Conservation (phyloP, 1,140 invertebrate genomes). For the Caenorhabditis tropicalis region DNA sequence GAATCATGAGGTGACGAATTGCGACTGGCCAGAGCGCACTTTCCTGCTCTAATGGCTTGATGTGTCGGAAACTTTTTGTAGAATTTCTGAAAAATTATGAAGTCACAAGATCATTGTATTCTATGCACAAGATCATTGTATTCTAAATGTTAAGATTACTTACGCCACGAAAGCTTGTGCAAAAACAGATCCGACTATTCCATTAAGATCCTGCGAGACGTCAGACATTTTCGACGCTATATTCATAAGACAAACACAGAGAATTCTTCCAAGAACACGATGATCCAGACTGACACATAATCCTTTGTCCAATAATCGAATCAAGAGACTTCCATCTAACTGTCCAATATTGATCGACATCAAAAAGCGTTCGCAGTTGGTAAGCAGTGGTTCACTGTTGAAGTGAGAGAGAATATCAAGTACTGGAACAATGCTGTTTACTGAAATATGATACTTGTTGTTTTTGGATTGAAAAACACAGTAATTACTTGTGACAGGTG, state of each 20-base stretch:
- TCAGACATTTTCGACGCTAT: not conserved
- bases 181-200: conserved; percentile 2
- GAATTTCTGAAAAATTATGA: not conserved
- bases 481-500: not conserved
- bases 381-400: conserved; percentile 19
- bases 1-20: conserved; percentile 4
- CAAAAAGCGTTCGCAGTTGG: not conserved
- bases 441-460: not conserved
- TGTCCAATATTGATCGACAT: not conserved
- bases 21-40: not conserved
- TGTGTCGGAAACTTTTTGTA: conserved; percentile 2
- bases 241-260: not conserved
- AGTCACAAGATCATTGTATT: too few relatives aligned
- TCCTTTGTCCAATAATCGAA: conserved; percentile 10
- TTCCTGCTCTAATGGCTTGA: not conserved
- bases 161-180: conserved; percentile 4
- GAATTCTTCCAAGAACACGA: not conserved
- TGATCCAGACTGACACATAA: conserved; percentile 27
- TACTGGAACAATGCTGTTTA: not conserved
- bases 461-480: not conserved
- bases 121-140: too few relatives aligned
- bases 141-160: not conserved
- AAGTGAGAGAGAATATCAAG: conserved; percentile 23
- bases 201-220: not conserved
- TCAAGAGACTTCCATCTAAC: not conserved